These are phyloP conservation scores for Lepeophtheirus salmonis DNA, from an alignment of 1,140 invertebrate species.

Conservation along the genomic window DNA sequence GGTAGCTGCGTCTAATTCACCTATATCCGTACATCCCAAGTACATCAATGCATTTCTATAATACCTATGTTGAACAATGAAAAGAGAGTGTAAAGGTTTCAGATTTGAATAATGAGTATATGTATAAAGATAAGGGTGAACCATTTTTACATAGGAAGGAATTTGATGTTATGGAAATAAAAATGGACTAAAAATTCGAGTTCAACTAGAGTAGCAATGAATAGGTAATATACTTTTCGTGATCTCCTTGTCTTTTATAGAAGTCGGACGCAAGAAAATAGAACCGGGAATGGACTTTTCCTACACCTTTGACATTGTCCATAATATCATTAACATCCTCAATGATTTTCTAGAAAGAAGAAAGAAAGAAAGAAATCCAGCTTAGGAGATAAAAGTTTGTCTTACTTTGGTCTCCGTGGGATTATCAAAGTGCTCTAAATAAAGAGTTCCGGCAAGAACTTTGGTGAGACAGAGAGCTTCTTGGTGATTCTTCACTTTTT, in stretches of 20 bases:
- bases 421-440: constrained; percentile 58
- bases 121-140: not conserved
- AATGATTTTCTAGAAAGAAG: constrained; percentile 46
- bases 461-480: constrained; percentile 69
- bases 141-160: too few relatives aligned
- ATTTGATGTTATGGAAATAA: too few relatives aligned
- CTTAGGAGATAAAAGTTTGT: constrained; percentile 1
- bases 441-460: constrained; percentile 62
- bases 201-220: too few relatives aligned
- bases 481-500: constrained; percentile 66
- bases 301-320: constrained; percentile 73
- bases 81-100: constrained; percentile 25
- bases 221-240: constrained; percentile 4
- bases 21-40: constrained; percentile 71
- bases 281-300: constrained; percentile 79
- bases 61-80: constrained; percentile 75
- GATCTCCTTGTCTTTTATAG: constrained; percentile 35
- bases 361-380: constrained; percentile 8
- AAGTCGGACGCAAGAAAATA: constrained; percentile 85
- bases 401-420: constrained; percentile 52
- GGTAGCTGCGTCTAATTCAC: constrained; percentile 40
- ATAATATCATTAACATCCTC: constrained; percentile 69
- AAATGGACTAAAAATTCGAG: too few relatives aligned
- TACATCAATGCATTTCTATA: constrained; percentile 81
- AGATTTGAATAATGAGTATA: not conserved